Percentiles rank a stretch among this genome's conserved stretches.
These are phyloP conservation scores for Aythya baeri DNA, from an alignment of 2,113 vertebrate species.

Conservation along the genomic window DNA sequence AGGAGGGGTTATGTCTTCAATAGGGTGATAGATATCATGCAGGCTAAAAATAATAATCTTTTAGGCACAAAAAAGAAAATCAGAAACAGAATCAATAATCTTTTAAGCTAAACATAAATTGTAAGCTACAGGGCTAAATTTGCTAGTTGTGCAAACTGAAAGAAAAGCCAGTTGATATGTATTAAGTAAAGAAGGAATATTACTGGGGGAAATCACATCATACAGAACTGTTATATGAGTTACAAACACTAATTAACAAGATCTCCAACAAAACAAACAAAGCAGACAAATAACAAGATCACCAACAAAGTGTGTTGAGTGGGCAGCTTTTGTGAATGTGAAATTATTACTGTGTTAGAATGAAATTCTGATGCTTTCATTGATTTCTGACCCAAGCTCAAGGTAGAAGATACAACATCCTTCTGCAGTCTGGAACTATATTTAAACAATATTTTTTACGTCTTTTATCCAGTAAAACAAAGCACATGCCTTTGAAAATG, in stretches of 20 bases:
- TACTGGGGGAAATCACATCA: neutral
- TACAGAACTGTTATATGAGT: neutral
- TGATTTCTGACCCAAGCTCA: neutral
- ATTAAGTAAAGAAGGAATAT: neutral
- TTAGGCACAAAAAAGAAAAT: neutral
- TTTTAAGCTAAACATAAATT: neutral
- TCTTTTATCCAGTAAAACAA: neutral
- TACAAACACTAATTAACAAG: neutral
- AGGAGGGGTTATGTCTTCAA: neutral
- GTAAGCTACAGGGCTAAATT: neutral
- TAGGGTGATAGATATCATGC: neutral
- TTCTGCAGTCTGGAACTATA: accelerated
- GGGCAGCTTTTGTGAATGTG: neutral
- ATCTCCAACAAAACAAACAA: neutral
- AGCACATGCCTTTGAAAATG: neutral
- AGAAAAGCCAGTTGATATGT: neutral
- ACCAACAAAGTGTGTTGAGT: neutral
- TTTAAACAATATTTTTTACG: neutral
- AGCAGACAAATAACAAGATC: neutral
- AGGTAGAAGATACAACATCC: neutral
- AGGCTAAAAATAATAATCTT: neutral
- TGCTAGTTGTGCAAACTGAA: neutral
- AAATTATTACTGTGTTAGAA: neutral
- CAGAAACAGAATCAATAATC: neutral
- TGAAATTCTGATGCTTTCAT: neutral